Base-by-base conservation (phyloP, 2,113 vertebrate genomes). In the Aspidoscelis tigris region DNA sequence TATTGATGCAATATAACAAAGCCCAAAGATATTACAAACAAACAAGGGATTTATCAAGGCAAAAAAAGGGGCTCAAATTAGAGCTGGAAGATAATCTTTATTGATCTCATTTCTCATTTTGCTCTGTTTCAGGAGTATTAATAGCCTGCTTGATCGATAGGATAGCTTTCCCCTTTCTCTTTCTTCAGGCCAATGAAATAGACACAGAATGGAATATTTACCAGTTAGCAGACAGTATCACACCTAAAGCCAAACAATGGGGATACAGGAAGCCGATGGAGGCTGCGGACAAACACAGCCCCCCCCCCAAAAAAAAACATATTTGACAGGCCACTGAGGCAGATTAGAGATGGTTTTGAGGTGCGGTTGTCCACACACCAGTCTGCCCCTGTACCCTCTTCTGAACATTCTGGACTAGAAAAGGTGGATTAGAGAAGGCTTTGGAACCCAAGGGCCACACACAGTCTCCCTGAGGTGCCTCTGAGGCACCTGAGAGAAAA, bases 1-100 rank as follows among this genome's bases (percentile, higher is more conserved):
- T 82, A 88, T 55, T 76, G 82, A 72, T 71, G 83, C 20, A 88
- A 88, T 68, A 41, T 2, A 88, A 84, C 85, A 88, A 92, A 89
- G 4, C 41, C 77, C 80, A 81, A 65, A 47, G 47, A 58, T 21
- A 70, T 77, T 2, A 81, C 72, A 47, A 79, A 78, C 0, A 50
- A 76, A 76, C 73, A 68, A 33, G 53, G 85, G 70, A 66, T 81
- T 22, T 73, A 84, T 53, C 81, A 87, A 91, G 78, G 47, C 64
- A 88, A 21, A 72, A 2, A 50, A 50, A 33, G 33, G 53, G 39
- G 20, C 66, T 86, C 73, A 85, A 89, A 88, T 84, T 24, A 88
- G 77, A 81, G 87, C 77, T 80, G 84, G 69, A 84, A 85, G 82
- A 88, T 66, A 88, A 84, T 80, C 80, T 86, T 47, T 84, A 81